Evolutionary conservation across 2,888 invertebrate genomes (phyloP), one percentile per base, ranked within the genome.

Genomic region (Microplitis manilae): DNA sequence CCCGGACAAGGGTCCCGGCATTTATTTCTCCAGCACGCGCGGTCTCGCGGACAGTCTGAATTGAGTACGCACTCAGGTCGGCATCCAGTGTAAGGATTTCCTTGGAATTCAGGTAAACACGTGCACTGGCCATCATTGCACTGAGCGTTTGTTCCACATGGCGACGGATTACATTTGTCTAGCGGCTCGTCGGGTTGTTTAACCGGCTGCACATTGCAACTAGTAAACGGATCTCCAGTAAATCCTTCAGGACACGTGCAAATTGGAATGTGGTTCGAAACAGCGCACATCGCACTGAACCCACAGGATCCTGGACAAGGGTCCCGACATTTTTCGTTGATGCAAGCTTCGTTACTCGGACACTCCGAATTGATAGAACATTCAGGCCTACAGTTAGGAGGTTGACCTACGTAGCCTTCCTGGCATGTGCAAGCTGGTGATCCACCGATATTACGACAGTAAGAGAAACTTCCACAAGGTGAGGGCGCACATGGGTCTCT

Each of bases 61-160:
- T 94, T 96, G 5, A 95, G 90, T n/a, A 95, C 93, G 89, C 96
- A 96, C 90, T 96, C 95, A 5, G 96, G 96, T 82, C 95, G 92
- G 87, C 96, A 96, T 65, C 94, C 94, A 67, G 92, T 88, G 5
- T 91, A 91, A 0, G 96, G 95, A 90, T 96, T 94, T 41, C 96
- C 96, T 81, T 93, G 93, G 85, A 94, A 95, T 85, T 95, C 94
- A 1, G 93, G 91, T 61, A 94, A 87, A 87, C 96, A 96, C 38
- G 92, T 92, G 84, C 96, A 96, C 78, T 92, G 89, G 70, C 95
- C 95, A 83, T 94, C 91, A 78, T 87, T 86, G 86, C 96, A 96
- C 83, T 93, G 91, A 1, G 96, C 92, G 87, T 96, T 96, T 8
- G 94, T 90, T n/a, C 96, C 94, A 86, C 94, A 94, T n/a, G 93